A percentile compares a stretch with the other conserved stretches of the same genome.
Evolutionary conservation across 2,113 vertebrate genomes (phyloP).

Genomic region (Syngnathus floridae): DNA sequence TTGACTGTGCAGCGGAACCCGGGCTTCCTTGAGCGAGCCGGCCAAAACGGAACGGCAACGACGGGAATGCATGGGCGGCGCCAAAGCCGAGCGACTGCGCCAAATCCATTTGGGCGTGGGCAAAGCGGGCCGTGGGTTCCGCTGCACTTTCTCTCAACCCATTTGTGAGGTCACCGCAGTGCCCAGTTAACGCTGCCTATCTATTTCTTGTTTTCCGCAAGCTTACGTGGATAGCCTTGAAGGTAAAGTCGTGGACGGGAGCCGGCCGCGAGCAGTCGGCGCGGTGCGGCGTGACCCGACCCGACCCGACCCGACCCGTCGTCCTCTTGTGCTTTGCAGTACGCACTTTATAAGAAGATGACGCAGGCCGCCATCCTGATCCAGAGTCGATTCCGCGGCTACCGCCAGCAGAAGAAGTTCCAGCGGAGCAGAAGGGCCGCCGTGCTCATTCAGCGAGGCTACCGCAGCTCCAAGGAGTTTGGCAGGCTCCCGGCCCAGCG

Average conservation of each 20-base stretch:
- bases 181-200: constrained; percentile 31
- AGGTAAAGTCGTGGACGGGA: constrained; percentile 76
- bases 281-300: too few species aligned
- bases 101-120: too few species aligned
- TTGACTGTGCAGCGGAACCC: not conserved
- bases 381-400: constrained; percentile 99
- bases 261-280: too few species aligned
- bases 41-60: too few species aligned
- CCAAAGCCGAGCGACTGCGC: too few species aligned
- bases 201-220: constrained; percentile 73
- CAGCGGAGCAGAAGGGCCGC: constrained; percentile 95
- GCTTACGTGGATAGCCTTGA: constrained; percentile 99
- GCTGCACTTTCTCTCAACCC: not conserved
- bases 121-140: not conserved
- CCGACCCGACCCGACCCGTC: too few species aligned
- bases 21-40: not conserved
- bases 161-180: constrained; percentile 7
- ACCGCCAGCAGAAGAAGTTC: constrained; percentile 94
- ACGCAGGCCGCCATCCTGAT: constrained; percentile 99
- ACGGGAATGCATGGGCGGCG: too few species aligned
- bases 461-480: constrained; percentile 91
- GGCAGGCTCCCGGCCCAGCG: constrained; percentile 83
- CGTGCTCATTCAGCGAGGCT: constrained; percentile 95
- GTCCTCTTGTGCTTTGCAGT: constrained; percentile 67
- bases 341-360: constrained; percentile 99